Base-by-base conservation (phyloP, 2,797 vertebrate genomes). In the Oophaga sylvatica region DNA sequence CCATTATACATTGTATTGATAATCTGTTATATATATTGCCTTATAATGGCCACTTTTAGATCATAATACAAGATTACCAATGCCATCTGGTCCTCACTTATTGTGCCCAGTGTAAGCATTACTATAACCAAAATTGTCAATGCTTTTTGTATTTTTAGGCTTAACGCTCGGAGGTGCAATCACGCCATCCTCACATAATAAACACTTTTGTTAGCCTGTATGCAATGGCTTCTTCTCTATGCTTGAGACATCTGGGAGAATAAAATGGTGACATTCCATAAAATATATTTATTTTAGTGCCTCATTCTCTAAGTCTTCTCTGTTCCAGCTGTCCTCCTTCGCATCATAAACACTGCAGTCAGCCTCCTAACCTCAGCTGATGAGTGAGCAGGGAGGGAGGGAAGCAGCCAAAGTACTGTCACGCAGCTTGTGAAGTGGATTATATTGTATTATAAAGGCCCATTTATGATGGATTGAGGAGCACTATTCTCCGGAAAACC, bases 251-350 rank as follows among this genome's bases (percentile, higher is more conserved):
- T 83, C 81, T 83, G 81, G 81, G 67, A 29, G 29, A 71, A 83
- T 83, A 83, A 83, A 83, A 83, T 59, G 53, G 67, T 83, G 81
- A 83, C 67, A 5, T 59, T 57, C 81, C 67, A 83, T 83, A 83
- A 83, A 83, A 83, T 71, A 83, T 83, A 83, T 83, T 71, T 83
- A 83, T 83, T 83, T 83, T 31, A 29, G 45, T 82, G 13, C 26
- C 62, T 70, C 53, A n/a, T 67, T 20, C 26, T 45, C 67, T 19
- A 71, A 59, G 65, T 68, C 81, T 71, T 83, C n/a, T 56, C 26
- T 35, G 68, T 71, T 83, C 65, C 65, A 71, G 81, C 67, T 71
- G 81, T 83, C 81, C 67, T 83, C 81, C 81, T 70, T 57, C 67
- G 53, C 81, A 83, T 83, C 67, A 16, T 83, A 83, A 83, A 83